Conservation (phyloP, 2,888 invertebrate genomes). For the Corythucha ciliata region DNA sequence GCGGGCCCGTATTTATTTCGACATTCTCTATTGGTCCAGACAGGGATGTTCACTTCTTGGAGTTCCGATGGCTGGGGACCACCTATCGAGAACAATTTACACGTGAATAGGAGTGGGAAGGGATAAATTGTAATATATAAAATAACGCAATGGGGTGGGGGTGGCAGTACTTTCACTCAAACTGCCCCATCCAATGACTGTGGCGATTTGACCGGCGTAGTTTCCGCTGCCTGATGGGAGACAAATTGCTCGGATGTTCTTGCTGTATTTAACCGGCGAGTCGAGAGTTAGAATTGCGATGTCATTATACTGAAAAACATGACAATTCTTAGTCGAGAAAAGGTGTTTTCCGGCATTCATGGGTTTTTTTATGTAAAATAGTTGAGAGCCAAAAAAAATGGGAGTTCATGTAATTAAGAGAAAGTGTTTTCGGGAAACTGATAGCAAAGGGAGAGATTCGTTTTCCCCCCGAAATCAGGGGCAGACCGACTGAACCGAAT, state of each 20-base stretch:
- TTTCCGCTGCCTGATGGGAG: constrained; percentile 48
- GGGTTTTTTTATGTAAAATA: too few relatives aligned
- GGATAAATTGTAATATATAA: too few relatives aligned
- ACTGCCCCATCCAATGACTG: constrained; percentile 85
- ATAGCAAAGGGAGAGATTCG: neutral
- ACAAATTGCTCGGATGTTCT: constrained; percentile 67
- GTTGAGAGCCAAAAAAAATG: too few relatives aligned
- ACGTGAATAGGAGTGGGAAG: neutral
- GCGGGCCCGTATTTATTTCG: constrained; percentile 69
- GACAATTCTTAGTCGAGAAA: neutral
- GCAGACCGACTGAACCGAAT: too few relatives aligned
- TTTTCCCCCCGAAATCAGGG: too few relatives aligned
- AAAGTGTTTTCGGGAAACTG: neutral
- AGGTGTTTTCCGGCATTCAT: neutral
- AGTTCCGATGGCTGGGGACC: constrained; percentile 72
- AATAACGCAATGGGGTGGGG: constrained; percentile 27
- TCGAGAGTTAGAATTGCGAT: constrained; percentile 70
- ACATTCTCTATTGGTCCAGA: constrained; percentile 73
- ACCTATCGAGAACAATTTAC: constrained; percentile 44
- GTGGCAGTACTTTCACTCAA: constrained; percentile 66
- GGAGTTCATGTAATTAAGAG: too few relatives aligned
- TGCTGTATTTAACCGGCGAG: constrained; percentile 61
- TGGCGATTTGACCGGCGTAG: constrained; percentile 61
- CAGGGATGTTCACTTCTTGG: constrained; percentile 74
- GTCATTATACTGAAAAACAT: constrained; percentile 60